These are phyloP conservation scores for Himalopsyche japonica DNA, from an alignment of 2,888 invertebrate genomes.

Conservation along the genomic window DNA sequence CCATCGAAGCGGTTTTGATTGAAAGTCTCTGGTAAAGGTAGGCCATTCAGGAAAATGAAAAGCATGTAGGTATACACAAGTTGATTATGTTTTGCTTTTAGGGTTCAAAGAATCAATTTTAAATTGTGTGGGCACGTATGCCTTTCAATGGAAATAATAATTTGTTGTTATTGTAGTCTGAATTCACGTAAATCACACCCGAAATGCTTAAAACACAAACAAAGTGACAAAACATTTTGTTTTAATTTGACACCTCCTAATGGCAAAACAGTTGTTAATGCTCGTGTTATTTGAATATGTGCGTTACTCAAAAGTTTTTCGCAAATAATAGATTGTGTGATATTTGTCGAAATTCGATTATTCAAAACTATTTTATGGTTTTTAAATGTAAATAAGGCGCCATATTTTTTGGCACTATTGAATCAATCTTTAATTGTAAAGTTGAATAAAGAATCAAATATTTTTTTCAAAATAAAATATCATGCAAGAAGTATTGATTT, in stretches of 20 bases:
- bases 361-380: too few species aligned
- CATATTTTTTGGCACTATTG: too few species aligned
- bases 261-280: too few species aligned
- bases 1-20: background rate
- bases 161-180: background rate
- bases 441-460: too few species aligned
- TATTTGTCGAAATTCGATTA: too few species aligned
- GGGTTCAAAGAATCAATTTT: background rate
- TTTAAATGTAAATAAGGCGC: too few species aligned
- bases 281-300: too few species aligned
- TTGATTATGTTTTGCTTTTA: background rate
- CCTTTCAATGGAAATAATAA: background rate
- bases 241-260: background rate
- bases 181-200: background rate
- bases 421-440: too few species aligned
- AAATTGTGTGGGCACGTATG: background rate
- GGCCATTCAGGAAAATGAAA: slow-evolving; percentile 12
- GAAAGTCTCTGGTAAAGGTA: background rate
- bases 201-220: background rate
- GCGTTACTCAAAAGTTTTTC: too few species aligned
- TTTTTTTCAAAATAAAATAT: too few species aligned
- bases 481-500: too few species aligned
- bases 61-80: background rate
- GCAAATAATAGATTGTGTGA: too few species aligned
- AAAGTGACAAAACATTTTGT: background rate